Conservation (phyloP, 2,797 vertebrate species). For the Champsocephalus esox region DNA sequence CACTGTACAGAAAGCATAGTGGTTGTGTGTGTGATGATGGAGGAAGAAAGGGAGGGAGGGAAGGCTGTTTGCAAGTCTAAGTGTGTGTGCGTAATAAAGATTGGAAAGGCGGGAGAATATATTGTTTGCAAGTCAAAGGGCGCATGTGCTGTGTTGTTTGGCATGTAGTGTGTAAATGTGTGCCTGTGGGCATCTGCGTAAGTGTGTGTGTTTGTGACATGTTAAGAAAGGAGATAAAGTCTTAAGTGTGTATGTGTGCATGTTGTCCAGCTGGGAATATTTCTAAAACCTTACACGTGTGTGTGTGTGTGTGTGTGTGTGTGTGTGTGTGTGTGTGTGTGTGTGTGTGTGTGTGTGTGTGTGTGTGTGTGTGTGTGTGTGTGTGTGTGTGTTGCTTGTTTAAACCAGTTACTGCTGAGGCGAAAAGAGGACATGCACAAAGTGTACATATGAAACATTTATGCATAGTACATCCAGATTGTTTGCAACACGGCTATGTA, state of each 20-base stretch:
- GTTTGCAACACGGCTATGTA: conserved; percentile 49
- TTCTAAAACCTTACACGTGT: too few species aligned
- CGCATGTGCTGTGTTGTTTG: conserved; percentile 22
- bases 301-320: conserved; percentile 1
- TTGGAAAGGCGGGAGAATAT: conserved; percentile 33
- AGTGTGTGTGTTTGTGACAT: neutral
- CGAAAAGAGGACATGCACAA: conserved; percentile 22
- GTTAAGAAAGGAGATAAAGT: too few species aligned
- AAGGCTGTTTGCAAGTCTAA: conserved; percentile 55
- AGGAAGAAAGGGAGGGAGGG: conserved; percentile 18
- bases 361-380: conserved; percentile 12
- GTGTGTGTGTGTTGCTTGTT: neutral
- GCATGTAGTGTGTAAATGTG: conserved; percentile 13
- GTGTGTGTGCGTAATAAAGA: conserved; percentile 49
- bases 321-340: conserved; percentile 1
- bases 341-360: neutral
- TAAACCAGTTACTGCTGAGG: conserved; percentile 21
- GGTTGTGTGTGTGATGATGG: conserved; percentile 26
- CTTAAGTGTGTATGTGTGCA: neutral
- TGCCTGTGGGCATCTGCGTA: conserved; percentile 3
- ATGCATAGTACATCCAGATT: conserved; percentile 39
- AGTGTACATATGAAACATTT: conserved; percentile 59
- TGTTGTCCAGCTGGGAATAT: too few species aligned
- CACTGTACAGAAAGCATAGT: conserved; percentile 67
- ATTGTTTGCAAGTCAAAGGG: conserved; percentile 43